phyloP scores from a whole-genome alignment of 2,113 vertebrate species.

The Thamnaconus septentrionalis region DNA sequence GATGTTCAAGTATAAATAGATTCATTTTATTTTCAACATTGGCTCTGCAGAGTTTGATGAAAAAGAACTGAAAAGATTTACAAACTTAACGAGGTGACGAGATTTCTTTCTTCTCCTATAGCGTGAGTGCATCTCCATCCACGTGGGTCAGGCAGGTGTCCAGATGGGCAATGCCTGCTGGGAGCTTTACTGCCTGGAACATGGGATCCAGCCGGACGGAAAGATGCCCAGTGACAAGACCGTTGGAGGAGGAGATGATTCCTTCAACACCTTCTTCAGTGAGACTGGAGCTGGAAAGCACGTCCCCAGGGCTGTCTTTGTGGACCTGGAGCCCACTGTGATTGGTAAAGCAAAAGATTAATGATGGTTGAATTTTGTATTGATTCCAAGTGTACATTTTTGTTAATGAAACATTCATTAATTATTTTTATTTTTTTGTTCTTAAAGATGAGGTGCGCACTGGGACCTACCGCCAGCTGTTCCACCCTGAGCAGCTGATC shows the following conservation, averaged over 20 bases:
- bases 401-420: neutral
- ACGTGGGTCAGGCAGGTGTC: neutral
- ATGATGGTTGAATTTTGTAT: no score
- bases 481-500: conserved; percentile 82
- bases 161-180: neutral
- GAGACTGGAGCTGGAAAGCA: neutral
- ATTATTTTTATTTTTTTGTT: neutral
- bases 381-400: no score
- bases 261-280: neutral
- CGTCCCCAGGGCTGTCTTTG: neutral
- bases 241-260: neutral
- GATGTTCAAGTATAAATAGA: no score
- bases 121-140: conserved; percentile 1
- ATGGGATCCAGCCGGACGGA: neutral
- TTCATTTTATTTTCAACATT: no score
- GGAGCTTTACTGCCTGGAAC: neutral
- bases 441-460: neutral
- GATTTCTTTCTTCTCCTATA: neutral
- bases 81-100: no score
- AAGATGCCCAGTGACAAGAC: neutral
- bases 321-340: neutral
- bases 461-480: conserved; percentile 77
- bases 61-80: no score
- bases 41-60: no score
- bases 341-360: neutral